Evolutionary conservation across 2,113 vertebrate genomes (phyloP).

Genomic region (Periophthalmodon schlosseri): DNA sequence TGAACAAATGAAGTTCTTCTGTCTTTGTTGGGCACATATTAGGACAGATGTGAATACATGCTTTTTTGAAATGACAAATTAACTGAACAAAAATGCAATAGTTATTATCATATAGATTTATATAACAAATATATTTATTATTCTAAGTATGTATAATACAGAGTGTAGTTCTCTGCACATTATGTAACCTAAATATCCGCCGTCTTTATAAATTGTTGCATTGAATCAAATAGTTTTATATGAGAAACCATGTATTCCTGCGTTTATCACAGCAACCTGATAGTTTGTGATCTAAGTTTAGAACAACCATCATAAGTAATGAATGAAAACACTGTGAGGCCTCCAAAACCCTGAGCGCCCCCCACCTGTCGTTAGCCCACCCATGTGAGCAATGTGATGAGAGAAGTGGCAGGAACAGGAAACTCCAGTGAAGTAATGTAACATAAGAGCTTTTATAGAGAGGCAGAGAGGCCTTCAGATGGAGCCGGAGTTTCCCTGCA

Average conservation of each 20-base stretch:
- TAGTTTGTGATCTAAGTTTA: constrained; percentile 57
- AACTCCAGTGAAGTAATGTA: not conserved
- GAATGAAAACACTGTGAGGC: constrained; percentile 53
- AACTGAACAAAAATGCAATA: no score
- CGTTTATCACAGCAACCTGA: constrained; percentile 1
- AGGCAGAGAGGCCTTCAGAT: not conserved
- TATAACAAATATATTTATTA: no score
- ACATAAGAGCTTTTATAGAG: constrained; percentile 7
- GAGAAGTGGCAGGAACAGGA: constrained; percentile 34
- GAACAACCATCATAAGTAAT: constrained; percentile 40
- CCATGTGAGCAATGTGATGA: constrained; percentile 47
- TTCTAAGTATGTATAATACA: no score
- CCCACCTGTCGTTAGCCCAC: constrained; percentile 67
- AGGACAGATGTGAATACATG: no score
- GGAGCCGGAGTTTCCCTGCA: constrained; percentile 5
- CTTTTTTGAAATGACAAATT: no score
- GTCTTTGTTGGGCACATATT: not conserved
- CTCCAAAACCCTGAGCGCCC: constrained; percentile 42
- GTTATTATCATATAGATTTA: no score
- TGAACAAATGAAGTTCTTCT: no score
- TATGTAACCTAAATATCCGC: no score
- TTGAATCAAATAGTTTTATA: no score
- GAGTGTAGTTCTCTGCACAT: no score
- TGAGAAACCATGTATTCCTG: not conserved
- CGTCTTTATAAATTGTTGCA: no score